Conservation (phyloP, 2,888 invertebrate species). For the Didymodactylos carnosus region DNA sequence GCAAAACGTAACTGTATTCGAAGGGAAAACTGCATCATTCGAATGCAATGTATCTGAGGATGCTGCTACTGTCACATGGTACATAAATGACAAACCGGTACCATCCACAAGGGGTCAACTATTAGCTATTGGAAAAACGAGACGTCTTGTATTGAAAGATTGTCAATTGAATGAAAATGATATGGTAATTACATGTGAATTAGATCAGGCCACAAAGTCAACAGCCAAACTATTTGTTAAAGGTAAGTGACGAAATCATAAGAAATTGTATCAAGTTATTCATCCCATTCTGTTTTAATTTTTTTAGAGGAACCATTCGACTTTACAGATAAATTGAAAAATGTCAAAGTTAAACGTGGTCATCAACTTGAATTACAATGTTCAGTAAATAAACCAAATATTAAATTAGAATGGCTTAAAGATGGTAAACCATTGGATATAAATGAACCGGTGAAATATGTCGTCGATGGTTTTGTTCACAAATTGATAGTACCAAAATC, state of each 20-base stretch:
- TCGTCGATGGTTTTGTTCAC: background rate
- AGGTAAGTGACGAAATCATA: too few species aligned
- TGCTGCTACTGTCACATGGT: conserved; percentile 11
- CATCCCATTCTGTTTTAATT: too few species aligned
- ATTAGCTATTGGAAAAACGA: conserved; percentile 6
- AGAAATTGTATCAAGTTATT: too few species aligned
- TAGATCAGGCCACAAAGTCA: conserved; percentile 4
- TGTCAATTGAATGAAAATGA: conserved; percentile 8
- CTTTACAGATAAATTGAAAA: background rate
- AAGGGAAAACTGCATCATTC: conserved; percentile 9
- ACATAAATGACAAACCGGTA: background rate
- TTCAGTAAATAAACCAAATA: conserved; percentile 6
- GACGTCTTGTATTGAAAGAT: conserved; percentile 6
- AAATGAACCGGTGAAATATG: background rate
- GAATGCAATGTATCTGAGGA: conserved; percentile 8
- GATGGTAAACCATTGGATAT: background rate
- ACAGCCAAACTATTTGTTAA: conserved; percentile 1
- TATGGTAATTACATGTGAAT: conserved; percentile 4
- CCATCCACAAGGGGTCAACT: background rate
- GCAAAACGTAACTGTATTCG: background rate
- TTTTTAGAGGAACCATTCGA: background rate
- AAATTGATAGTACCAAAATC: conserved; percentile 1
- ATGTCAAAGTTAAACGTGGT: background rate
- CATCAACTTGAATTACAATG: background rate
- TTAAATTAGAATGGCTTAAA: conserved; percentile 6